A percentile compares a stretch with the other conserved stretches of the same genome.
phyloP scores from a whole-genome alignment of 1,140 invertebrate genomes.

The Lepidurus arcticus region DNA sequence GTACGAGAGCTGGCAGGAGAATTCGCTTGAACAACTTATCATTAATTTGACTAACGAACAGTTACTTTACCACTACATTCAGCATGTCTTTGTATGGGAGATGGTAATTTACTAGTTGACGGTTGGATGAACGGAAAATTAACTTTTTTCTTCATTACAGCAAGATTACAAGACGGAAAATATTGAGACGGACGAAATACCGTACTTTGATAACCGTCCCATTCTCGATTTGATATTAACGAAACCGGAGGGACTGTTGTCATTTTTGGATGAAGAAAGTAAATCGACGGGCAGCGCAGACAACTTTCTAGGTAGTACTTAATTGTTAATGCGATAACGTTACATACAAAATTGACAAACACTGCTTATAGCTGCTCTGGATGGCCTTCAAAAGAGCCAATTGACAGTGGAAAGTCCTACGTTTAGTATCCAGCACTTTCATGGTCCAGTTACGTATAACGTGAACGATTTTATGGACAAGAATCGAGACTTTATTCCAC shows the following conservation, averaged over 20 bases:
- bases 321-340: not conserved
- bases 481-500: conserved; percentile 80
- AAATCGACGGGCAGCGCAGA: conserved; percentile 44
- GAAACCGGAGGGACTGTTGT: conserved; percentile 75
- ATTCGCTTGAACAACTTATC: conserved; percentile 77
- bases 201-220: conserved; percentile 79
- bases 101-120: conserved; percentile 50
- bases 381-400: not conserved
- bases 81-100: conserved; percentile 81
- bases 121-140: not conserved
- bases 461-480: conserved; percentile 72
- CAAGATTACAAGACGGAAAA: conserved; percentile 73
- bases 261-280: conserved; percentile 83
- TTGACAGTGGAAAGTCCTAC: not conserved
- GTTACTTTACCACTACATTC: conserved; percentile 80
- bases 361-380: not conserved
- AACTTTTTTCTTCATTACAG: conserved; percentile 42
- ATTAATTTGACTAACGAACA: conserved; percentile 85
- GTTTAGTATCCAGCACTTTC: conserved; percentile 75
- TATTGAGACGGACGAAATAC: conserved; percentile 61
- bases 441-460: conserved; percentile 68
- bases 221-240: conserved; percentile 77
- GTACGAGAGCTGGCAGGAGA: conserved; percentile 74
- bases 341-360: not conserved
- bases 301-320: conserved; percentile 37